Conservation (phyloP, 1,140 invertebrate genomes). For the Ephestia elutella region DNA sequence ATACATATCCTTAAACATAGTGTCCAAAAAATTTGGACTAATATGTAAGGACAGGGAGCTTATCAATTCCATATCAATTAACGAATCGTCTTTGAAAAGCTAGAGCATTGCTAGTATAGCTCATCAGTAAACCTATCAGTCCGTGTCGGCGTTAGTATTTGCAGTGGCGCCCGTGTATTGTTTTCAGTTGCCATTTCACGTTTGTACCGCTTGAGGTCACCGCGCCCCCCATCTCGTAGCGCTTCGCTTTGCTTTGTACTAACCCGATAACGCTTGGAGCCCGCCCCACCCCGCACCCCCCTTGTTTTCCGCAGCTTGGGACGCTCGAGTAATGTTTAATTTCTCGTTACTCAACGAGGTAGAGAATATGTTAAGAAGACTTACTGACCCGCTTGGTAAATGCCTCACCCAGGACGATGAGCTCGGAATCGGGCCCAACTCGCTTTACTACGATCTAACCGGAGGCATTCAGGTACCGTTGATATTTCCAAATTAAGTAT, state of each 20-base stretch:
- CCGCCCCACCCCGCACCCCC: slow-evolving; percentile 39
- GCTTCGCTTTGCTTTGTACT: slow-evolving; percentile 44
- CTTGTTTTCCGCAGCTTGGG: slow-evolving; percentile 38
- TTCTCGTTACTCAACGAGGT: slow-evolving; percentile 62
- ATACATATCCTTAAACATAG: too few species aligned
- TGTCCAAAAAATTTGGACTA: too few species aligned
- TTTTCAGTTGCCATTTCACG: slow-evolving; percentile 46
- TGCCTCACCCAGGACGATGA: slow-evolving; percentile 71
- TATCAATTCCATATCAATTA: neutral
- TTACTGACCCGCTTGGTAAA: slow-evolving; percentile 71
- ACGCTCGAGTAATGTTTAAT: slow-evolving; percentile 42
- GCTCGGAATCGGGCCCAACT: slow-evolving; percentile 66
- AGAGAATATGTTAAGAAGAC: slow-evolving; percentile 65
- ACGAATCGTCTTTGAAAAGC: neutral
- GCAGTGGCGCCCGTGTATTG: slow-evolving; percentile 31
- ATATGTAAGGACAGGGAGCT: neutral
- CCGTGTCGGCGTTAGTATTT: slow-evolving; percentile 5
- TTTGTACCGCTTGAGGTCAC: slow-evolving; percentile 52
- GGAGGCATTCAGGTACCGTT: slow-evolving; percentile 71
- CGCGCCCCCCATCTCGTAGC: slow-evolving; percentile 48
- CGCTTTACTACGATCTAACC: slow-evolving; percentile 71
- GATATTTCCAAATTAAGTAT: slow-evolving; percentile 15
- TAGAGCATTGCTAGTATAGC: neutral
- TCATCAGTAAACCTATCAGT: neutral
- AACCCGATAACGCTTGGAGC: slow-evolving; percentile 43